Conservation (phyloP, 1,140 invertebrate species). For the Pseudomyrmex cubaensis region DNA sequence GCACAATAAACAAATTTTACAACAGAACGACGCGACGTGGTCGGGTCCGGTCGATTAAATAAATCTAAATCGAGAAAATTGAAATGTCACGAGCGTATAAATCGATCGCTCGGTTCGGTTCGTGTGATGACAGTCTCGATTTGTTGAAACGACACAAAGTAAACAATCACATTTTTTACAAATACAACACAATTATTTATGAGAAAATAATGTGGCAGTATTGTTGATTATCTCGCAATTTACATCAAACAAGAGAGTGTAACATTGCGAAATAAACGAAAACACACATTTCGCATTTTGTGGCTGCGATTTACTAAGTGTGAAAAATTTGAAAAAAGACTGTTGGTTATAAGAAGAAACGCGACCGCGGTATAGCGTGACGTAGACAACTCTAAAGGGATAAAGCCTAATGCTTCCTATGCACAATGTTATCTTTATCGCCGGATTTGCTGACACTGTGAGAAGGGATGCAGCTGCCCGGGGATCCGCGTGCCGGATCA, state of each 20-base stretch:
- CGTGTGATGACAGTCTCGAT: not conserved
- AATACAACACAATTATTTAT: constrained; percentile 9
- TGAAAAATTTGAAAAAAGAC: not conserved
- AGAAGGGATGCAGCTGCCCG: constrained; percentile 34
- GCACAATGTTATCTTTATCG: constrained; percentile 59
- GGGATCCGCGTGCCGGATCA: constrained; percentile 6
- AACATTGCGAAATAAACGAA: not conserved
- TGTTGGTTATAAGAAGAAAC: constrained; percentile 45
- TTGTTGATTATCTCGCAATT: not conserved
- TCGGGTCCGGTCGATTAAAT: not conserved
- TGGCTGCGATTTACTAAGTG: constrained; percentile 31
- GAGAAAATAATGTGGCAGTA: not conserved
- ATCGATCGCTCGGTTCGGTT: not conserved
- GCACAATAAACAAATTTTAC: constrained; percentile 21
- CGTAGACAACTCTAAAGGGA: constrained; percentile 32
- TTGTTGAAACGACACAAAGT: too few species aligned
- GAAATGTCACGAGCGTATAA: not conserved
- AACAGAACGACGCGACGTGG: not conserved
- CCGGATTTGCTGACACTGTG: constrained; percentile 57
- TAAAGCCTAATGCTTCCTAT: constrained; percentile 59
- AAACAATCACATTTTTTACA: not conserved
- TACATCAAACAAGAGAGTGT: not conserved
- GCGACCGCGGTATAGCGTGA: not conserved
- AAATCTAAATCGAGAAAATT: constrained; percentile 10
- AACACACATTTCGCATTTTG: constrained; percentile 1